phyloP scores from a whole-genome alignment of 2,888 invertebrate genomes.

The Parnassius mnemosyne region DNA sequence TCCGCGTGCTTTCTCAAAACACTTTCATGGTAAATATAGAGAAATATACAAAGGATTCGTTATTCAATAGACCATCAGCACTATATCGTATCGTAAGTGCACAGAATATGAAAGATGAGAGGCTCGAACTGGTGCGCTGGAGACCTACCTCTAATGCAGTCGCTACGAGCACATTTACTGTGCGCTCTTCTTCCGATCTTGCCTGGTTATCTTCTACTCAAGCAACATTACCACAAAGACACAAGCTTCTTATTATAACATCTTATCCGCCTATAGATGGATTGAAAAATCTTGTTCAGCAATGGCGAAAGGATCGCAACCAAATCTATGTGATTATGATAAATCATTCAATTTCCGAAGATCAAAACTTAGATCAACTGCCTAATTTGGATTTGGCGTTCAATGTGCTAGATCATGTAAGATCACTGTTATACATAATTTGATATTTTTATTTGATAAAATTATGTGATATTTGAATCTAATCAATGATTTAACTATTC shows the following conservation, averaged over 20 bases:
- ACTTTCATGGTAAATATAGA: constrained; percentile 42
- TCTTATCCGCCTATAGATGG: constrained; percentile 41
- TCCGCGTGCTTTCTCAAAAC: constrained; percentile 34
- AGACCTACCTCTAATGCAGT: constrained; percentile 32
- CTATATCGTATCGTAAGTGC: constrained; percentile 37
- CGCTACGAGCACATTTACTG: constrained; percentile 38
- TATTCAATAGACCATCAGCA: constrained; percentile 31
- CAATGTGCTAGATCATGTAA: constrained; percentile 42
- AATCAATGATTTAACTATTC: constrained; percentile 26
- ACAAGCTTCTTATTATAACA: constrained; percentile 41
- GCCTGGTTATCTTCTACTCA: constrained; percentile 34
- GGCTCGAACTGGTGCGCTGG: constrained; percentile 40
- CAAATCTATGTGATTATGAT: constrained; percentile 45
- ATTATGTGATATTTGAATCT: not conserved
- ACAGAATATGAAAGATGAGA: constrained; percentile 29
- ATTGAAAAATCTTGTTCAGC: constrained; percentile 39
- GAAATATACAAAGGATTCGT: constrained; percentile 18
- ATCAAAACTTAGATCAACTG: constrained; percentile 39
- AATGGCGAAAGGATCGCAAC: constrained; percentile 42
- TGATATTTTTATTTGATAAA: constrained; percentile 13
- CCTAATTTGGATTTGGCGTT: constrained; percentile 45
- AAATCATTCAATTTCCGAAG: constrained; percentile 39
- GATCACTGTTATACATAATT: constrained; percentile 22
- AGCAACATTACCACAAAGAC: constrained; percentile 34
- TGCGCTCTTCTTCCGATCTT: constrained; percentile 39